Percentiles rank a stretch among this genome's conserved stretches.
phyloP scores from a whole-genome alignment of 2,797 vertebrate species.

The Thalassophryne amazonica region DNA sequence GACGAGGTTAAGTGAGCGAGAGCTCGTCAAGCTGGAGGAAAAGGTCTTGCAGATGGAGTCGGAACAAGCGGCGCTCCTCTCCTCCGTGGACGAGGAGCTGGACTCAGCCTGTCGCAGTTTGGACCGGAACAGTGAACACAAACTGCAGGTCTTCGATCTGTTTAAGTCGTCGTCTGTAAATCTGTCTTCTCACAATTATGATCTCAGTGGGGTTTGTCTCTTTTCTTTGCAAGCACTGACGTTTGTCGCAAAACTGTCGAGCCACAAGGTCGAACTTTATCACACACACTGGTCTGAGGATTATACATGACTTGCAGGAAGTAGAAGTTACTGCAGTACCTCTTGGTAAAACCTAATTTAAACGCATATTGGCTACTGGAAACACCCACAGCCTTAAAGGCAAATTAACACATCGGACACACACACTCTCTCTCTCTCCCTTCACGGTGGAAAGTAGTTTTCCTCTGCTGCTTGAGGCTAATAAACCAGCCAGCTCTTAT shows the following conservation, averaged over 20 bases:
- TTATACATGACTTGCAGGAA: background rate
- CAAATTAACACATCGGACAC: background rate
- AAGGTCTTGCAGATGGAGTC: slow-evolving; percentile 79
- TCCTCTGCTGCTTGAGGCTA: slow-evolving; percentile 33
- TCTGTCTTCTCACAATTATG: rapidly evolving
- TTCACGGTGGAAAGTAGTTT: slow-evolving; percentile 10
- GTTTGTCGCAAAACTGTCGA: too few relatives aligned
- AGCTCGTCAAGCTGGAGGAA: slow-evolving; percentile 76
- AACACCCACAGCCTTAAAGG: background rate
- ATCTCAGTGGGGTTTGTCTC: background rate
- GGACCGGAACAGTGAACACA: slow-evolving; percentile 81
- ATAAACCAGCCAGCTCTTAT: slow-evolving; percentile 55
- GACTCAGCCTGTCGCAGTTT: slow-evolving; percentile 84
- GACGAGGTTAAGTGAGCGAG: slow-evolving; percentile 74
- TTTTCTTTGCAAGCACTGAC: too few relatives aligned
- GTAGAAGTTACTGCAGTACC: background rate
- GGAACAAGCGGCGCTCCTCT: slow-evolving; percentile 85
- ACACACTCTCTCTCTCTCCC: background rate
- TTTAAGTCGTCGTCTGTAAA: background rate
- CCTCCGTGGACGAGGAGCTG: slow-evolving; percentile 84
- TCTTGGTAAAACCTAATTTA: background rate
- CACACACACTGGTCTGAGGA: background rate
- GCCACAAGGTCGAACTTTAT: too few relatives aligned
- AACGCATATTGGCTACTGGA: background rate
- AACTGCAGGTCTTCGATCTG: slow-evolving; percentile 83